Evolutionary conservation across 1,140 invertebrate species (phyloP), one percentile per base, ranked within the genome.

Genomic region (Eciton burchellii): DNA sequence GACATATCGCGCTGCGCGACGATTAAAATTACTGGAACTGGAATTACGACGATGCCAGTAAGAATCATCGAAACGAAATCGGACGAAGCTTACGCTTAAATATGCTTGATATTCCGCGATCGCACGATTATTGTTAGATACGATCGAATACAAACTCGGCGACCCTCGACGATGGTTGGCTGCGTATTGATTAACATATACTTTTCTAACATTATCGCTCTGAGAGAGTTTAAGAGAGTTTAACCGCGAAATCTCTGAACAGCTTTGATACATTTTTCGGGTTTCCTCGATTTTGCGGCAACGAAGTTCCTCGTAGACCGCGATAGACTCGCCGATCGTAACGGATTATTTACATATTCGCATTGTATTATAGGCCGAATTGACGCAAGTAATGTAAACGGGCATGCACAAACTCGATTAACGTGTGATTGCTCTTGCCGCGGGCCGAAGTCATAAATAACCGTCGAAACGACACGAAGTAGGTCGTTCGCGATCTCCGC

Each of bases 381-480:
- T 83, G 60, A 66, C 63, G 43, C 45, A 56, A 76, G 47, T 56
- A 56, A 73, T 63, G 54, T 49, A 59, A 26, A 24, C n/a, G 21
- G 59, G 21, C 62, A 19, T 43, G 73, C 45, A 66, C 62, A 76
- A 74, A 45, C 41, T 76, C 63, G 82, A 84, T 84, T 83, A 83
- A 83, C 81, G 56, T 29, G 26, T 41, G 56, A 84, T 83, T 76
- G 81, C 81, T 83, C 65, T 45, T 49, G 68, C 60, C 81, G 41
- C 24, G 24, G 26, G 62, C 45, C 43, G 62, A 70, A 70, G 26
- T 84, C 71, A 56, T 83, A 76, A 83, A 84, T 76, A 84, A 84
- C 63, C 29, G 63, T 45, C 14, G 47, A 56, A 83, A 83, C 45
- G 71, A 70, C 21, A 26, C 8, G 29, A 83, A 76, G 49, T 70